A percentile compares a stretch with the other conserved stretches of the same genome.
Evolutionary conservation across 2,888 invertebrate genomes (phyloP).

Genomic region (Nebria salina): DNA sequence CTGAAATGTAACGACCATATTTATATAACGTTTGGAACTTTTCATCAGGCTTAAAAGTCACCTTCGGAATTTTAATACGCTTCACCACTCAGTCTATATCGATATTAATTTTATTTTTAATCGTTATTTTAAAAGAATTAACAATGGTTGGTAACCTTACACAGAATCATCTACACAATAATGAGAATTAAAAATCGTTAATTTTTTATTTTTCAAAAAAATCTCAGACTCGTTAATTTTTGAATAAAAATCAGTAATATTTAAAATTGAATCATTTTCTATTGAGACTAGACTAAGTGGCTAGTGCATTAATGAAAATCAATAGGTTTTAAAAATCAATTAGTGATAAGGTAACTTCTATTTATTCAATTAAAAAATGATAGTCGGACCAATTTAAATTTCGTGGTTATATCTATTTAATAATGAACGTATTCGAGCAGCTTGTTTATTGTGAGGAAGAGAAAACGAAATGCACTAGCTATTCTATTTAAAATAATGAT

Average conservation of each 20-base stretch:
- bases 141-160: too few relatives aligned
- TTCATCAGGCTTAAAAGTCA: constrained; percentile 21
- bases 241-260: neutral
- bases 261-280: neutral
- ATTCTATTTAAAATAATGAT: neutral
- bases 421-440: neutral
- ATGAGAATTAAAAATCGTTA: too few relatives aligned
- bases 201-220: too few relatives aligned
- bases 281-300: neutral
- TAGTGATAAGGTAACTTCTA: neutral
- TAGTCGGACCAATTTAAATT: neutral
- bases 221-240: too few relatives aligned
- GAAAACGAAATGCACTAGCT: neutral
- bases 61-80: constrained; percentile 13
- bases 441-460: neutral
- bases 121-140: neutral
- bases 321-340: neutral
- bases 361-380: neutral
- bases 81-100: neutral
- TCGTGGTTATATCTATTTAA: neutral
- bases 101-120: neutral
- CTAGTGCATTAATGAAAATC: neutral
- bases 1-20: constrained; percentile 42
- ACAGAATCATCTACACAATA: too few relatives aligned
- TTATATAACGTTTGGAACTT: constrained; percentile 39